Conservation (phyloP, 2,888 invertebrate genomes). For the Agrotis ipsilon region DNA sequence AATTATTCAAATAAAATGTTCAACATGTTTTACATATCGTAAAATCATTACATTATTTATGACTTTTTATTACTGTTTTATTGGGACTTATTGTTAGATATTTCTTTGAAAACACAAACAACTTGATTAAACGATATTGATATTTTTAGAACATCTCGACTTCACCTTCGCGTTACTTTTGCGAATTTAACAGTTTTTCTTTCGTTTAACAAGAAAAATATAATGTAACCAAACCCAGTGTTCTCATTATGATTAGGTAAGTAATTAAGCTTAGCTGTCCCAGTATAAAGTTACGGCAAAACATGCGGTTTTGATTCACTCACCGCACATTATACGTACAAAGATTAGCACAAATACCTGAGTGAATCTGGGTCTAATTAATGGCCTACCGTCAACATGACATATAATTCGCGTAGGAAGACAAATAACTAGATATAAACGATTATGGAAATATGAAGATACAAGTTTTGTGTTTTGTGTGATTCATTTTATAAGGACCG, state of each 20-base stretch:
- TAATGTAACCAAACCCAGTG: constrained; percentile 10
- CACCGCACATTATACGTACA: constrained; percentile 20
- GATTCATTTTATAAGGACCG: constrained; percentile 41
- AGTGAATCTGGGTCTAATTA: constrained; percentile 21
- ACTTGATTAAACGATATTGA: neutral
- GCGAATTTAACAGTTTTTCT: too few relatives aligned
- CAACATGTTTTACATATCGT: neutral
- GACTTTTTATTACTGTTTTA: neutral
- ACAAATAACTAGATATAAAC: constrained; percentile 26
- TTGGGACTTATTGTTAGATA: neutral
- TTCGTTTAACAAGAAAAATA: too few relatives aligned
- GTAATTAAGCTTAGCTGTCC: constrained; percentile 24
- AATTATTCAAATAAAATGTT: constrained; percentile 2
- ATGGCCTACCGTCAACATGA: constrained; percentile 33
- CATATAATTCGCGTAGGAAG: constrained; percentile 36
- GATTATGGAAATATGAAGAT: constrained; percentile 42
- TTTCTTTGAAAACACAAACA: neutral
- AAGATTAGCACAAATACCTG: constrained; percentile 22
- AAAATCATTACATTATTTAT: constrained; percentile 14
- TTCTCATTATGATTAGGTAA: constrained; percentile 19
- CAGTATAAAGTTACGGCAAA: constrained; percentile 31
- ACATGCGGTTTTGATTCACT: constrained; percentile 38
- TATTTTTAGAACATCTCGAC: neutral
- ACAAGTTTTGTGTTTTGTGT: constrained; percentile 29
- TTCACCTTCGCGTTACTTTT: too few relatives aligned